These are phyloP conservation scores for Nesoenas mayeri DNA, from an alignment of 2,113 vertebrate species.

Conservation along the genomic window DNA sequence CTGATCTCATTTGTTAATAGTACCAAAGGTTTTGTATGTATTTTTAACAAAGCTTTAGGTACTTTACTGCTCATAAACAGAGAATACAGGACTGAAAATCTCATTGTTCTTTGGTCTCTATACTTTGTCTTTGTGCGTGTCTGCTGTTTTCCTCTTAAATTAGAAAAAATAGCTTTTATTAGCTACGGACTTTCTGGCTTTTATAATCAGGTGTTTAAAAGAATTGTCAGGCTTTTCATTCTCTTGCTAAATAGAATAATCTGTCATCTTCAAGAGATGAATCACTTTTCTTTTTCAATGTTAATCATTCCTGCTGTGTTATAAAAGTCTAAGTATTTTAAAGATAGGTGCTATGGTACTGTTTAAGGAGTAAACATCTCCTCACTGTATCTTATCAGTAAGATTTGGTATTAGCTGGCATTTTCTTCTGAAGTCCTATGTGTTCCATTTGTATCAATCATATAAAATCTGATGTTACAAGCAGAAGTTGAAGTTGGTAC, in stretches of 20 bases:
- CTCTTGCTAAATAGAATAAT: background rate
- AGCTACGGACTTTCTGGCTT: background rate
- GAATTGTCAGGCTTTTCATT: background rate
- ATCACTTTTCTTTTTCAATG: background rate
- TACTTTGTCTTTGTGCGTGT: background rate
- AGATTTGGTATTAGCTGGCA: background rate
- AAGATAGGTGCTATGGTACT: background rate
- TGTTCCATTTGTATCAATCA: background rate
- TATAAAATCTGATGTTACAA: background rate
- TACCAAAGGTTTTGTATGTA: background rate
- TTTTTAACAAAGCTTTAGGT: background rate
- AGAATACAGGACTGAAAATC: background rate
- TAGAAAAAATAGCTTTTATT: background rate
- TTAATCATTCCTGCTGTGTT: background rate
- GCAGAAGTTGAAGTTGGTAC: background rate
- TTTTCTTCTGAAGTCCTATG: background rate
- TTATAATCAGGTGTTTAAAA: background rate
- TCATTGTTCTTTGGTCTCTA: background rate
- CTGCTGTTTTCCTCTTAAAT: background rate
- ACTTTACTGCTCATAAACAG: background rate
- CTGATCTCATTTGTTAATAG: background rate
- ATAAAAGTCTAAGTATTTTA: background rate
- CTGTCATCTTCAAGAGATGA: background rate
- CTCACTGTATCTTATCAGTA: background rate
- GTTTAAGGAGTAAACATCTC: background rate